Conservation (phyloP, 1,140 invertebrate species). For the Pachypsylla venusta region DNA sequence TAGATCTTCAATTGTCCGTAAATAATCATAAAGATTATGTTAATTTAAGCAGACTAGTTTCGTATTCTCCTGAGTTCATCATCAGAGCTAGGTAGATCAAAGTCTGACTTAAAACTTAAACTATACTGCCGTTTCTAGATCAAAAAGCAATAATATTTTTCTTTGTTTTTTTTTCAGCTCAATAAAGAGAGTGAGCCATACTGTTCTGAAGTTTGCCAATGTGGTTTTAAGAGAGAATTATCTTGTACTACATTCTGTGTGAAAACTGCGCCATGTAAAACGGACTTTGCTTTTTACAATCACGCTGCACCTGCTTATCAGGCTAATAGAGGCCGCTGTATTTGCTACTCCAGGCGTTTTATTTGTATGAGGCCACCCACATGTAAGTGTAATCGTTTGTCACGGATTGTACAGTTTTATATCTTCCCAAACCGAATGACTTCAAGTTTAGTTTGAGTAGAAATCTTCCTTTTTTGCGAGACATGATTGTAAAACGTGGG, state of each 20-base stretch:
- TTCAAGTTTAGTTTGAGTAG: too few species aligned
- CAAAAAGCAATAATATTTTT: neutral
- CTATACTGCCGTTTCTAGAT: neutral
- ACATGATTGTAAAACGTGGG: too few species aligned
- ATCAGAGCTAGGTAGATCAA: too few species aligned
- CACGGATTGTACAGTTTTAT: too few species aligned
- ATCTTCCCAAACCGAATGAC: too few species aligned
- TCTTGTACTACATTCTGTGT: slow-evolving; percentile 74
- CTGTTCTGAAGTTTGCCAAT: slow-evolving; percentile 66
- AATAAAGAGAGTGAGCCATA: slow-evolving; percentile 71
- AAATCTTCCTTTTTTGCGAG: too few species aligned
- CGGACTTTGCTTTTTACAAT: slow-evolving; percentile 71
- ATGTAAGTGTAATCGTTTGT: too few species aligned
- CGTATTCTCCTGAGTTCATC: too few species aligned
- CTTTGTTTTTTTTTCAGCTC: slow-evolving; percentile 40
- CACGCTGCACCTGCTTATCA: slow-evolving; percentile 76
- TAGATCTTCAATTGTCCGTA: too few species aligned
- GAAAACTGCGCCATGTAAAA: slow-evolving; percentile 64
- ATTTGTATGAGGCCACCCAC: slow-evolving; percentile 77
- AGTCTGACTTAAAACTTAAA: too few species aligned
- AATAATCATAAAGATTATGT: too few species aligned
- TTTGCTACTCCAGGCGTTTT: slow-evolving; percentile 78
- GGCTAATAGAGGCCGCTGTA: slow-evolving; percentile 68
- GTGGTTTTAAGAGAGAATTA: slow-evolving; percentile 53
- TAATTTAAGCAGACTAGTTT: too few species aligned